Base-by-base conservation (phyloP, 2,888 invertebrate genomes). In the Melanargia galathea region DNA sequence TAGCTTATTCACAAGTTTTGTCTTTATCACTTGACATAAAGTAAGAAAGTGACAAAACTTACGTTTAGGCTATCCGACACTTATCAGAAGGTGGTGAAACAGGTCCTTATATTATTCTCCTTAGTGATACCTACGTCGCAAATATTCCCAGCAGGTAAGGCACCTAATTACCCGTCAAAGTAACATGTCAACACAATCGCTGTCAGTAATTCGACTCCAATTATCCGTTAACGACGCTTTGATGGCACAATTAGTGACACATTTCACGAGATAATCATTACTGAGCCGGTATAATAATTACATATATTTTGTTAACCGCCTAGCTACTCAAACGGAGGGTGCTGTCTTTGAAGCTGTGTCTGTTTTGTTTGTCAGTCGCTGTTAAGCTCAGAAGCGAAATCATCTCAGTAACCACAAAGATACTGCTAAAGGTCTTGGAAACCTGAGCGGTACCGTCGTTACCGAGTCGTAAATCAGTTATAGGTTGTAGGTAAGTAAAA, bases 181-280 rank as follows among this genome's bases (percentile, higher is more conserved):
- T 52, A 24, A 58, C 51, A 51, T 35, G 20, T 58, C 62, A 51
- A 35, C 58, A 52, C 51, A 48, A 56, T 40, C 57, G 33, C 16
- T 30, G 24, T 22, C 58, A 43, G 63, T 33, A 63, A 60, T 63
- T 63, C 52, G 57, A 66, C 63, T 43, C 57, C 60, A 66, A 63
- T 63, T 66, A 63, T 56, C 33, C 30, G 11, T 22, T 51, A 48
- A 60, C 59, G 35, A 57, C 38, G 46, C 60, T 58, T 60, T 63
- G 63, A 63, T 49, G 57, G 22, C 20, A 60, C 52, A 60, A 63
- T 63, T 65, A 63, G 63, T 40, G 8, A 49, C 40, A 49, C 55
- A 46, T 54, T 58, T 52, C 52, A 38, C 20, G 43, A 33, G 40
- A 40, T 57, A 57, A 52, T 62, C 54, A 62, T 59, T 62, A 63